These are phyloP conservation scores for Gymnocephalus cernua DNA, from an alignment of 2,113 vertebrate species.

Conservation along the genomic window DNA sequence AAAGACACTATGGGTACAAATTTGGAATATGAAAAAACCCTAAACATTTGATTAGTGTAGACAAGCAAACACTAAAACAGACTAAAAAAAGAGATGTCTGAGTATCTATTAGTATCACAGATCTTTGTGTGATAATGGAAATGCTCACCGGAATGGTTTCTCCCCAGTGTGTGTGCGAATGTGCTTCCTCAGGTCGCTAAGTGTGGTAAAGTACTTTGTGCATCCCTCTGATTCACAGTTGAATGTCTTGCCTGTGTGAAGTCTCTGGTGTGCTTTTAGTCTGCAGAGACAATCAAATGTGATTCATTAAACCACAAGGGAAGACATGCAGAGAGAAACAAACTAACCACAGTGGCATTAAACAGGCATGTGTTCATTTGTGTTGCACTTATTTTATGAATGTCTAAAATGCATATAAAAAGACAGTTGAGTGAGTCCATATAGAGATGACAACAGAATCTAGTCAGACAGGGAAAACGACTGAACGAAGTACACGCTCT, in stretches of 20 bases:
- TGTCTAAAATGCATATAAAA: background rate
- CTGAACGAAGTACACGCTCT: background rate
- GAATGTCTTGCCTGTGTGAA: conserved; percentile 99
- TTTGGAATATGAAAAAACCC: background rate
- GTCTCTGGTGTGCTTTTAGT: conserved; percentile 98
- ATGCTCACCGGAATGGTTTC: conserved; percentile 94
- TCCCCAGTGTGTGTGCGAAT: conserved; percentile 98
- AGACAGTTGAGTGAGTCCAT: background rate
- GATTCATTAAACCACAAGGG: conserved; percentile 37
- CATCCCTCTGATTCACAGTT: conserved; percentile 99
- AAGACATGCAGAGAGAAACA: conserved; percentile 4
- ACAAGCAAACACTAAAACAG: conserved; percentile 7
- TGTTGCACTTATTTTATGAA: background rate
- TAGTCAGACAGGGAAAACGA: background rate
- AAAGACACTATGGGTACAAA: background rate
- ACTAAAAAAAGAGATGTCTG: background rate
- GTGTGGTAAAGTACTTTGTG: conserved; percentile 99
- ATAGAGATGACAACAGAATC: background rate
- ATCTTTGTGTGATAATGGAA: conserved; percentile 11
- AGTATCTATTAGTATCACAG: background rate
- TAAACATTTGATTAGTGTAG: background rate
- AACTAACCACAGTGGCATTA: background rate
- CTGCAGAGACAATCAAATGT: conserved; percentile 80
- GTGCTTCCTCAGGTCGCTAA: conserved; percentile 99
- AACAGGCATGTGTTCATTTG: background rate